Evolutionary conservation across 2,113 vertebrate genomes (phyloP), one percentile per base, ranked within the genome.

Genomic region (Neomonachus schauinslandi): DNA sequence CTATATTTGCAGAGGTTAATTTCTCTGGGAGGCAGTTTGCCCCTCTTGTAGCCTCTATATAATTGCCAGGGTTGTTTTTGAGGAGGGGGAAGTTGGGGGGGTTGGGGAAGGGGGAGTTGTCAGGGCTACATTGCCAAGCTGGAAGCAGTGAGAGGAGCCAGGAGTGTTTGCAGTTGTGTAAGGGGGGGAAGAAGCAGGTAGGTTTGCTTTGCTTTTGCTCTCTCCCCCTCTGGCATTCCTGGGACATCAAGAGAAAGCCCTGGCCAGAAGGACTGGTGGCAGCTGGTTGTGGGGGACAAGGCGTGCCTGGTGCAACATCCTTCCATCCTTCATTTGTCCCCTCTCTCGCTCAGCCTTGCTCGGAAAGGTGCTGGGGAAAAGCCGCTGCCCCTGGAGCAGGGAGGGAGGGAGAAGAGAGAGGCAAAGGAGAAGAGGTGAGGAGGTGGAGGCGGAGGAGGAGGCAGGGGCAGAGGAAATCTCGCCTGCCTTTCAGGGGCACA

Each of bases 101-200:
- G 49, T 12, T 22, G 2, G 53, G 63, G 49, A 79, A 77, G 69
- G 84, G 95, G 93, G 95, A 39, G n/a, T 33, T 69, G 31, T 51
- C 26, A 42, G 86, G 93, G 94, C 55, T 96, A 80, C 65, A 8
- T 22, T 61, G 76, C 80, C 53, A 74, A 91, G 90, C 92, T 85
- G 86, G 95, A 59, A 79, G 96, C 95, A 21, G 42, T 2, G 2
- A 39, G 36, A 36, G 79, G n/a, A 96, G 39, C 57, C 89, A 42
- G 86, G 84, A 72, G 85, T 67, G 24, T 15, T 53, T 95, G 95
- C 94, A 65, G 84, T 91, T 89, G 93, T 96, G 61, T 95, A 22
- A 69, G 76, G 57, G 93, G 53, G 96, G 39, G 22, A 72, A 85
- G 96, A 98, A 82, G 81, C 98, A 98, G 98, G 98, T 98, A 98